Evolutionary conservation across 1,140 invertebrate species (phyloP).

Genomic region (Paraescarpia echinospica): DNA sequence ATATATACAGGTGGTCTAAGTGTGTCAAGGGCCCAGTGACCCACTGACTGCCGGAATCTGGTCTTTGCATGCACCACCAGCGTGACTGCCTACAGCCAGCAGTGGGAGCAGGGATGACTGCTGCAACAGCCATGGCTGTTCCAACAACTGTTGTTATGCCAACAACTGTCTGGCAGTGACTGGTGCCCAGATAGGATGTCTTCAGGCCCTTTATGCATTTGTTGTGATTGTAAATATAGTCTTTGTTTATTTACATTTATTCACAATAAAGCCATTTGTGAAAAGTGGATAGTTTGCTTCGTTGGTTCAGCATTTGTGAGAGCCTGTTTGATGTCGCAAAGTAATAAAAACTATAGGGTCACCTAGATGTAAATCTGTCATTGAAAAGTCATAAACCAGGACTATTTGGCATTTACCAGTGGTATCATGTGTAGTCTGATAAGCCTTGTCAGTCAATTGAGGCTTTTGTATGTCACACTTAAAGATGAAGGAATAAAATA

Average conservation of each 20-base stretch:
- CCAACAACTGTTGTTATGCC: background rate
- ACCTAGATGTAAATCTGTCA: background rate
- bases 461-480: background rate
- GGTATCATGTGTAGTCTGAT: background rate
- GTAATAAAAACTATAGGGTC: background rate
- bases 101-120: background rate
- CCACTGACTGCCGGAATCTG: background rate
- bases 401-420: background rate
- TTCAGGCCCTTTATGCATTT: background rate
- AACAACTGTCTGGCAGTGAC: background rate
- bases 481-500: background rate
- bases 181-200: background rate
- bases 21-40: background rate
- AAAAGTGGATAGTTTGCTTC: background rate
- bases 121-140: background rate
- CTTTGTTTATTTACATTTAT: background rate
- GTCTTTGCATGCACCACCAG: background rate
- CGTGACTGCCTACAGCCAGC: background rate
- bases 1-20: background rate
- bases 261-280: too few relatives aligned
- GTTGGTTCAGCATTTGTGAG: background rate
- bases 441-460: background rate
- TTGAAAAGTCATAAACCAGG: background rate
- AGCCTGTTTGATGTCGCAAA: background rate
- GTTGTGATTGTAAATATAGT: background rate